Evolutionary conservation across 2,888 invertebrate genomes (phyloP), one percentile per base, ranked within the genome.

Genomic region (Leucoma salicis): DNA sequence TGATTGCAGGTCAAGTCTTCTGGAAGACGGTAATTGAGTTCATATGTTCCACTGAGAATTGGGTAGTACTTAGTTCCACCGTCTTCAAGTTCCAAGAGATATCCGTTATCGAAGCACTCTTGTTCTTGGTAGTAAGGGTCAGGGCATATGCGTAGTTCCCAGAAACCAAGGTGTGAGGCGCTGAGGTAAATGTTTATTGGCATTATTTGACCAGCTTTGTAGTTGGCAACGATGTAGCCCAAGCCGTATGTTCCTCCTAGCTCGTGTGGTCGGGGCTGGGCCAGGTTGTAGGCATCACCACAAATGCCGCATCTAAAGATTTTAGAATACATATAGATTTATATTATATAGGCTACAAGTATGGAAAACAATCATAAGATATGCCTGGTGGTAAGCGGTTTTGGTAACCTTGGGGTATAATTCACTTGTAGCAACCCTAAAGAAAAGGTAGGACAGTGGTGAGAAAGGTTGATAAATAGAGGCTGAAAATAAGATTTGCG

Each of bases 101-200:
- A 78, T 48, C 44, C 44, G 16, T 92, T 82, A 68, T 96, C 94
- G 49, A 96, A 91, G 66, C 97, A 97, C 0, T 91, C 91, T 66
- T 96, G 95, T 0, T 90, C 88, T 31, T 92, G 92, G 35, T 91
- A 91, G 46, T 85, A 82, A n/a, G 92, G 92, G 68, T 95, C 92
- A 0, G 94, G 92, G 69, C 97, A 97, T 11, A 95, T 72, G 31
- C 94, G 91, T 76, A 97, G 95, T 73, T 95, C 94, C 81, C 97
- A 97, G 82, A 93, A 95, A 10, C 97, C 97, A 65, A 91, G 91
- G 78, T 97, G 97, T 70, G 93, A 95, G 16, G 96, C 95, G 0
- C 96, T 96, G 27, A 97, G 75, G 66, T 96, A 94, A 0, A 97
- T 92, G 10, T 93, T 91, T 28, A 94, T 91, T 11, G 92, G 91